phyloP scores from a whole-genome alignment of 2,113 vertebrate genomes.

The Tylochromis polylepis region DNA sequence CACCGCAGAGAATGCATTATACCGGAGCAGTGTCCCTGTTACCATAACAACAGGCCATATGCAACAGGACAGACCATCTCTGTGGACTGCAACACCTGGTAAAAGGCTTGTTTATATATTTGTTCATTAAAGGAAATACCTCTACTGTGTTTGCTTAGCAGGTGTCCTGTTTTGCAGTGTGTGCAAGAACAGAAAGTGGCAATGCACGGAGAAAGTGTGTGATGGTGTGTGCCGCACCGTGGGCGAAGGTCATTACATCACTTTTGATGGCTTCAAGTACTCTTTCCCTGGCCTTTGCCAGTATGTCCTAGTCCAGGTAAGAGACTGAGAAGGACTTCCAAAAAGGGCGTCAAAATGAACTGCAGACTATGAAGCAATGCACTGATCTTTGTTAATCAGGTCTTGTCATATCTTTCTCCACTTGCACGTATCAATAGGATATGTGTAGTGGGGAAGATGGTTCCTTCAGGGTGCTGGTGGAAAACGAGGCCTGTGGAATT shows the following conservation, averaged over 20 bases:
- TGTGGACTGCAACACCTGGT: conserved; percentile 93
- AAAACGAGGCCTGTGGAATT: conserved; percentile 85
- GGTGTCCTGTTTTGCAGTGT: conserved; percentile 65
- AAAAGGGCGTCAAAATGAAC: neutral
- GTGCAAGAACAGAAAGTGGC: conserved; percentile 86
- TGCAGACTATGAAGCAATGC: neutral
- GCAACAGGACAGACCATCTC: conserved; percentile 76
- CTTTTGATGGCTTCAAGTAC: conserved; percentile 90
- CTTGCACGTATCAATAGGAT: conserved; percentile 72
- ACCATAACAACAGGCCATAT: conserved; percentile 85
- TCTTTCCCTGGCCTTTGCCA: conserved; percentile 89
- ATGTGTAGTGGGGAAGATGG: conserved; percentile 79
- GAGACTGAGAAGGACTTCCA: neutral
- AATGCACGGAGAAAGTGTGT: conserved; percentile 80
- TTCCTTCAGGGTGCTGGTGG: conserved; percentile 85
- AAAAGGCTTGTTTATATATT: conserved; percentile 35
- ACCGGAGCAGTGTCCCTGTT: conserved; percentile 88
- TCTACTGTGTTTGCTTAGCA: neutral
- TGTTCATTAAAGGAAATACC: neutral
- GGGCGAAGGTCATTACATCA: conserved; percentile 86
- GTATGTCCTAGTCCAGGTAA: conserved; percentile 92
- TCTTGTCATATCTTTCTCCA: neutral
- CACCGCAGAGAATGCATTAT: conserved; percentile 81
- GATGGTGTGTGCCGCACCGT: conserved; percentile 82
- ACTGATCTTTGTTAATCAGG: neutral